Evolutionary conservation across 2,113 vertebrate genomes (phyloP), one percentile per base, ranked within the genome.

Genomic region (Todiramphus saurophagus): DNA sequence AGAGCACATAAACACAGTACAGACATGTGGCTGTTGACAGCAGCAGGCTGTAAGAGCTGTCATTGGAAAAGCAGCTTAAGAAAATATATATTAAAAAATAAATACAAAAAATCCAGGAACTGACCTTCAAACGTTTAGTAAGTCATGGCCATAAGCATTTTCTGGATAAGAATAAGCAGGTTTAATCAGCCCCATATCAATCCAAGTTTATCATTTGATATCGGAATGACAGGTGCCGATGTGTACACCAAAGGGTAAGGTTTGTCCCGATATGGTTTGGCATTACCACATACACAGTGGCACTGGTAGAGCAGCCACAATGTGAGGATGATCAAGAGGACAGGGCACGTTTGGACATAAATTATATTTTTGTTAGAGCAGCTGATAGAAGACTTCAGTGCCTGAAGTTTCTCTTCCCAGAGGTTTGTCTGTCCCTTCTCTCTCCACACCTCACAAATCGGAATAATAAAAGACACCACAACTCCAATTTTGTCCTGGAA

Each of bases 201-300:
- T 25, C 3, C 39, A 73, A 43, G 13, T 43, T n/a, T n/a, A 53
- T 33, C 23, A 27, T 43, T n/a, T 50, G 53, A 23, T 56, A 78
- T 10, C n/a, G 75, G 74, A 94, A 69, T 16, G 18, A 78, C 0
- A 0, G 31, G 51, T 19, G 53, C 16, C 13, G 27, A 43, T 37
- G 13, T 39, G 35, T 14, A 86, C 17, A 27, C 5, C 23, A 20
- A 58, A 68, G 19, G 24, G 9, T 12, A 60, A 0, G 2, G 33
- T 77, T 56, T 44, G 69, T 68, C 31, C 31, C 0, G 4, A 11
- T 0, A 2, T 6, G 13, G 8, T 35, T 46, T 58, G 3, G 28
- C 35, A 41, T 16, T 76, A 48, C 16, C 62, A 67, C 13, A 50
- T 53, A 62, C 13, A 33, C 24, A 33, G 51, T 7, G 13, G 19